Evolutionary conservation across 2,797 vertebrate genomes (phyloP), one percentile per base, ranked within the genome.

Genomic region (Brachymystax lenok): DNA sequence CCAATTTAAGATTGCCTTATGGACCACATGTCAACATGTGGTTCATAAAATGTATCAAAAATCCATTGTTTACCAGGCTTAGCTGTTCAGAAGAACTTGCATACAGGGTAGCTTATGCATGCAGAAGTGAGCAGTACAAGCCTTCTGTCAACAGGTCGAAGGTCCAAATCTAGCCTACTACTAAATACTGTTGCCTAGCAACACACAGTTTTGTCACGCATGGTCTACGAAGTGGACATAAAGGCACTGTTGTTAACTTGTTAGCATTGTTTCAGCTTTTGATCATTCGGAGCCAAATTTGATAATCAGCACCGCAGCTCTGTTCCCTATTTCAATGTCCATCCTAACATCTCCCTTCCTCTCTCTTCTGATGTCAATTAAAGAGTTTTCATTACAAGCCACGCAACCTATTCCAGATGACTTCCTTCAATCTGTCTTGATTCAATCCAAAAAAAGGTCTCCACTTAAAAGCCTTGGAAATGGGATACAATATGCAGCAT

Each of bases 391-490:
- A 85, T 82, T 86, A 83, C 81, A 87, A 74, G 79, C 82, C 83
- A 84, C 80, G 78, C 80, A 87, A 88, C 77, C 75, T 81, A 84
- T 86, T 89, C 81, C 79, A 83, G 79, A 84, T 73, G 76, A 82
- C 79, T 85, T 88, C 78, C 77, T 80, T 71, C 78, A 84, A 88
- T 87, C 73, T 81, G 75, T 46, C 40, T 46, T 46, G 10, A 46
- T 46, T 46, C 40, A 46, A 46, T 13, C 40, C 40, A 46, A 81
- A 83, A 81, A 74, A 87, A 66, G 80, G 77, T 83, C 74, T 83
- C 77, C 77, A 86, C 84, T 86, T 89, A 71, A 86, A 91, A 90
- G 85, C 77, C 80, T 74, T 75, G 75, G 73, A 81, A 87, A 87
- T 82, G 69, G 75, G 69, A 74, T 82, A 78, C 74, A 85, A 81